Evolutionary conservation across 2,888 invertebrate species (phyloP).

Genomic region (Isotomurus palustris): DNA sequence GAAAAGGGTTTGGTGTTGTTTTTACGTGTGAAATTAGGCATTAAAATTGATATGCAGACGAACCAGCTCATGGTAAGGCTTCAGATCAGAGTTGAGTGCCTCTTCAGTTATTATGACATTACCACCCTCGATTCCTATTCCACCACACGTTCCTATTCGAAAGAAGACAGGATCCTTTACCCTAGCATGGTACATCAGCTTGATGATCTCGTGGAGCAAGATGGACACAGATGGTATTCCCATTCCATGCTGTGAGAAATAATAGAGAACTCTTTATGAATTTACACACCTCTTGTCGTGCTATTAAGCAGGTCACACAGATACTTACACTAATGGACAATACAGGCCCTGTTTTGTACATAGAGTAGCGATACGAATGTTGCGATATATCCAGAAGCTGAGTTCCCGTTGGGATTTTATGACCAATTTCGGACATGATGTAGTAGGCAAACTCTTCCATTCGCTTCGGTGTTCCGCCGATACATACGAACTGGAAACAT

Average conservation of each 20-base stretch:
- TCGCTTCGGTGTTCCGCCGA: conserved; percentile 91
- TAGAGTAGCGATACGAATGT: conserved; percentile 86
- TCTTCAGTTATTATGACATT: conserved; percentile 91
- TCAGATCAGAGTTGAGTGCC: conserved; percentile 80
- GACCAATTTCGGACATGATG: conserved; percentile 83
- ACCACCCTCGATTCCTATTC: conserved; percentile 85
- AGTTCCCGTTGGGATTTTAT: conserved; percentile 83
- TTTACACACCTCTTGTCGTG: no score
- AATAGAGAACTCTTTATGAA: not conserved
- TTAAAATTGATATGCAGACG: conserved; percentile 48
- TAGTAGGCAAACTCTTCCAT: conserved; percentile 90
- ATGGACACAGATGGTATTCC: conserved; percentile 95
- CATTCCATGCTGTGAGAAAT: conserved; percentile 82
- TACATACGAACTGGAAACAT: conserved; percentile 79
- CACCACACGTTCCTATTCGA: conserved; percentile 90
- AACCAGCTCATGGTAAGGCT: conserved; percentile 78
- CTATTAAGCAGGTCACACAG: no score
- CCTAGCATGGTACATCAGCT: conserved; percentile 89
- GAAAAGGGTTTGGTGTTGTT: conserved; percentile 8
- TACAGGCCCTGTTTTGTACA: conserved; percentile 92
- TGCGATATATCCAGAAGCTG: conserved; percentile 82
- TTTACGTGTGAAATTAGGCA: not conserved
- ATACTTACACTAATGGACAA: conserved; percentile 75
- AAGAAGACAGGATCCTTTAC: conserved; percentile 85
- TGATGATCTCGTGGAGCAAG: conserved; percentile 84